phyloP scores from a whole-genome alignment of 2,797 vertebrate genomes.

The Channallabes apus region DNA sequence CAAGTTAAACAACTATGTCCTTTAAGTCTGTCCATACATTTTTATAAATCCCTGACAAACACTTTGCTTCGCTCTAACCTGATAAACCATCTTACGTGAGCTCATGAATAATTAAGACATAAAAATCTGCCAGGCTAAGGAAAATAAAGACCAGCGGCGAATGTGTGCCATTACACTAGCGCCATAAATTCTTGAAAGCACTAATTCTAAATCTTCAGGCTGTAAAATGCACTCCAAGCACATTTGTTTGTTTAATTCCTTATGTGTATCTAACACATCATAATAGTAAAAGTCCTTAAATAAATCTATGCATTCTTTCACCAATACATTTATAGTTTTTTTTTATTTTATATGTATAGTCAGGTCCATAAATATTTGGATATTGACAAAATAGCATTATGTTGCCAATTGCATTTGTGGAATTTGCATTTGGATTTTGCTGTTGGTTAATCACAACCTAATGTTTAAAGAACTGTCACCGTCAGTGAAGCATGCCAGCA shows the following conservation, averaged over 20 bases:
- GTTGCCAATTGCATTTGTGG: neutral
- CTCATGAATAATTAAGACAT: conserved; percentile 56
- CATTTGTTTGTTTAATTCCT: conserved; percentile 11
- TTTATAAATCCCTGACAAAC: conserved; percentile 27
- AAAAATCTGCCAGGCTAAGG: conserved; percentile 39
- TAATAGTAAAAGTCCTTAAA: neutral
- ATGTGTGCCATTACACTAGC: conserved; percentile 41
- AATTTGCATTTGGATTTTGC: neutral
- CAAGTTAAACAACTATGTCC: neutral
- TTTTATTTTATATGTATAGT: neutral
- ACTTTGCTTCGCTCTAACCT: conserved; percentile 33
- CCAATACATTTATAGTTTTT: neutral
- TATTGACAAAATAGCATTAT: neutral
- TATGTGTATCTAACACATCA: neutral
- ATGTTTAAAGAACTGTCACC: neutral
- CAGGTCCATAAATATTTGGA: neutral
- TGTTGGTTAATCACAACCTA: neutral
- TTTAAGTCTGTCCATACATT: conserved; percentile 4
- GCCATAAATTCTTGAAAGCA: conserved; percentile 42
- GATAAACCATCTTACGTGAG: conserved; percentile 42
- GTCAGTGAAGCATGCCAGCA: too few species aligned
- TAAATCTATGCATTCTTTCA: neutral
- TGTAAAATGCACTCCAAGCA: conserved; percentile 26
- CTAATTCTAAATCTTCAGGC: conserved; percentile 25
- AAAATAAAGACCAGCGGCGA: conserved; percentile 19